phyloP scores from a whole-genome alignment of 2,888 invertebrate genomes.

The Macrophya annulata region DNA sequence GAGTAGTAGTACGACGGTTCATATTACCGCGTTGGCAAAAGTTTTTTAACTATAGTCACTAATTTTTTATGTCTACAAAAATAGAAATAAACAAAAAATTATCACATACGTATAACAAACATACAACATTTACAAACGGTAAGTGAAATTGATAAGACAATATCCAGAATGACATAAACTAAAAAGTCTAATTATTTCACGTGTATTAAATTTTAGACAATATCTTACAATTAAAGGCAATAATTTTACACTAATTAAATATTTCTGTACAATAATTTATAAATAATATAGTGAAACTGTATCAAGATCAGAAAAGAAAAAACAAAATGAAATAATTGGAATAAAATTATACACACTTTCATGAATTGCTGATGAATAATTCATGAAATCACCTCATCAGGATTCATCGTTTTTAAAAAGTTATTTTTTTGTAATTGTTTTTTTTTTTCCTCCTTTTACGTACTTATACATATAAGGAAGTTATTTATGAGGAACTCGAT shows the following conservation, averaged over 20 bases:
- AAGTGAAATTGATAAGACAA: not conserved
- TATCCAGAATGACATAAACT: too few species aligned
- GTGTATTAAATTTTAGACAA: not conserved
- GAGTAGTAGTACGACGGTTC: not conserved
- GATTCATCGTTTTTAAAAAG: not conserved
- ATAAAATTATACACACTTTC: not conserved
- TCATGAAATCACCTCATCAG: conserved; percentile 9
- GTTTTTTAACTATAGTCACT: conserved; percentile 8
- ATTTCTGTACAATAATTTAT: not conserved
- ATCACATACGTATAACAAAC: not conserved
- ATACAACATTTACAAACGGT: not conserved
- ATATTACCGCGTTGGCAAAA: not conserved
- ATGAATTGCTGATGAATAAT: conserved; percentile 20
- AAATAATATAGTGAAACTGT: not conserved
- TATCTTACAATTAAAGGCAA: not conserved
- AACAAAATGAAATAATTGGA: not conserved
- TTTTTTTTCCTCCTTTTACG: not conserved
- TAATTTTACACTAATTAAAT: not conserved
- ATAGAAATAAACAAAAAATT: not conserved
- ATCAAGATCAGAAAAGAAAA: not conserved
- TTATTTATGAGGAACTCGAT: not conserved
- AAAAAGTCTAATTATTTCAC: not conserved
- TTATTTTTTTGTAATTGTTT: too few species aligned
- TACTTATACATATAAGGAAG: not conserved
- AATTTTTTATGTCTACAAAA: not conserved